Base-by-base conservation (phyloP, 2,797 vertebrate species). In the Chloroceryle inda region DNA sequence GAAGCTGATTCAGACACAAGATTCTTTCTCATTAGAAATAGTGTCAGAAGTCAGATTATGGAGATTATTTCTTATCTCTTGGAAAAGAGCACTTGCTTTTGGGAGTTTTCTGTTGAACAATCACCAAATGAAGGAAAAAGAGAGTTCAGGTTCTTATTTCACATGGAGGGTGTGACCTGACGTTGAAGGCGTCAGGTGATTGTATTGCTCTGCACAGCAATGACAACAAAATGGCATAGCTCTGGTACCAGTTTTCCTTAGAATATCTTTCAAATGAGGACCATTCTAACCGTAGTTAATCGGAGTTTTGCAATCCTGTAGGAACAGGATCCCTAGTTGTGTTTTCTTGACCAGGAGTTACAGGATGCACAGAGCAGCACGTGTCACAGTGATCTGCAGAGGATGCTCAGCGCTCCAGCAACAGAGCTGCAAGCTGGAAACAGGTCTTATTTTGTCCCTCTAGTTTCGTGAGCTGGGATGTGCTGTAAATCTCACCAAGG, bases 21-120 rank as follows among this genome's bases (percentile, higher is more conserved):
- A 69, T 72, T 71, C 26, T 55, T 58, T 37, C 64, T 74, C 5
- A 58, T 84, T 74, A 69, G 66, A 61, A 86, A 27, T 15, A 62
- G 49, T 22, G 42, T 17, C 35, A 44, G 45, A 78, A 67, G 58
- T 56, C 47, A 86, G 62, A 67, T 83, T 35, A 23, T 27, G 52
- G 95, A 64, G 74, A 44, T 88, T 47, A 66, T 84, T 91, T 75
- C 50, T 89, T 59, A 61, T 63, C 33, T 64, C 29, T 49, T 59
- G 40, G 75, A 69, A 38, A 64, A 55, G n/a, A 64, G 18, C 64
- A 31, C 15, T 38, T 24, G 27, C 27, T 86, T 73, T 55, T 59
- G 56, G 40, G 72, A 31, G 16, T 55, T 62, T 47, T n/a, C 64
- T 56, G 22, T 76, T 72, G 74, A 76, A 29, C 47, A 62, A 37